Percentiles rank a stretch among this genome's conserved stretches.
Conservation (phyloP, 2,797 vertebrate genomes). For the Urocyon cinereoargenteus region DNA sequence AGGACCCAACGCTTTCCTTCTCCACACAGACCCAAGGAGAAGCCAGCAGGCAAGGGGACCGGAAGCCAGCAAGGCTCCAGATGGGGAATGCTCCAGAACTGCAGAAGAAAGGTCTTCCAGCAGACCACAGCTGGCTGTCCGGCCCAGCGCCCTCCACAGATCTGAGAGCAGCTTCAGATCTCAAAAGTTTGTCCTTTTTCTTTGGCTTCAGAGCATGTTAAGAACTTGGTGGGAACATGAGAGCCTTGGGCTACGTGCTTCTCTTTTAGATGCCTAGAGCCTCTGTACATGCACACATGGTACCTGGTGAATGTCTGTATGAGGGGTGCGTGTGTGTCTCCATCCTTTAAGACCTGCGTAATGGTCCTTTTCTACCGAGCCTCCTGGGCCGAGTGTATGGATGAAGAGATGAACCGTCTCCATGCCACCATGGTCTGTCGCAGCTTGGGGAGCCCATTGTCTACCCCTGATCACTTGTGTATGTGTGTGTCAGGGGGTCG, state of each 20-base stretch:
- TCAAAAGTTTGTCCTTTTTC: background rate
- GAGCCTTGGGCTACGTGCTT: background rate
- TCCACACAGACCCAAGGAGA: conserved; percentile 65
- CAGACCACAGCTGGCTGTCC: background rate
- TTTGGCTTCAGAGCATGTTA: background rate
- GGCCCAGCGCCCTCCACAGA: background rate
- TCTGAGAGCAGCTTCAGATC: background rate
- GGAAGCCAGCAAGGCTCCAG: background rate
- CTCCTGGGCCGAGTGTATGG: background rate
- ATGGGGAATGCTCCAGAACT: background rate
- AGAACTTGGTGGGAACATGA: background rate
- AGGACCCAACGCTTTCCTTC: conserved; percentile 10
- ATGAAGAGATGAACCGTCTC: background rate
- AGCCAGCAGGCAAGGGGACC: conserved; percentile 48
- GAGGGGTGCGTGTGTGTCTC: fast-evolving
- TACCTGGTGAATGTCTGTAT: background rate
- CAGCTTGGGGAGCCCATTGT: fast-evolving
- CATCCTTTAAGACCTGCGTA: background rate
- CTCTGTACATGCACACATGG: fast-evolving
- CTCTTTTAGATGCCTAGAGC: background rate
- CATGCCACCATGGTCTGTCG: fast-evolving
- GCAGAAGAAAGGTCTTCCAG: background rate
- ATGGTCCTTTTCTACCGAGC: background rate
- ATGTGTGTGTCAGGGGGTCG: background rate
- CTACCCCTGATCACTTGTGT: background rate